Base-by-base conservation (phyloP, 2,113 vertebrate genomes). In the Microcebus griseorufus region DNA sequence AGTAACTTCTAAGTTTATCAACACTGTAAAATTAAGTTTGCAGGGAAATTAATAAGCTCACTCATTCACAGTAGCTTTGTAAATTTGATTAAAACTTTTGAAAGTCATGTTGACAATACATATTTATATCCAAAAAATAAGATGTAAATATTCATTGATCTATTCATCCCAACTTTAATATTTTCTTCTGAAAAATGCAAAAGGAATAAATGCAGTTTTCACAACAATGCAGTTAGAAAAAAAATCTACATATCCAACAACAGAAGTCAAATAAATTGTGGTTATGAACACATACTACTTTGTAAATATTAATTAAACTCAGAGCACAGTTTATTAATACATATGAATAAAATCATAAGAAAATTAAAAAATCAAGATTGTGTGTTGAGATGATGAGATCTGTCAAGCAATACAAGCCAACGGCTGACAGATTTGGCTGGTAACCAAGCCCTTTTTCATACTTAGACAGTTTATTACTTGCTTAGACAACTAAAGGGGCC, bases 81-180 rank as follows among this genome's bases (percentile, higher is more conserved):
- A 80, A 93, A 92, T 67, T 6, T 81, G 32, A 91, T 73, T 75
- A 85, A 86, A 94, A 93, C 34, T 75, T 91, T 53, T 51, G 16
- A 73, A 94, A 88, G 27, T 88, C 22, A 62, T 18, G 22, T 37
- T 80, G 34, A 58, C 7, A 69, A 91, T 62, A 75, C 9, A 84
- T 84, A 92, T 79, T 88, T 76, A 93, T 37, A 75, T 17, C 18
- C 17, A 37, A 32, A 86, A 94, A 76, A 25, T 34, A 76, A 76
- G 42, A 3, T 39, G 11, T 13, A 88, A 64, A 82, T 48, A 78
- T 25, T 82, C 18, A 10, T 8, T 53, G 34, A 55, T 20, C 25
- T 92, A 45, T 45, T 81, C 18, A 45, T 51, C 58, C 14, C 27
- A 55, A 37, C 20, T 73, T 82, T 60, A 81, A 72, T 55, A 91